Percentiles rank a stretch among this genome's conserved stretches.
Evolutionary conservation across 2,113 vertebrate genomes (phyloP).

Genomic region (Lontra canadensis): DNA sequence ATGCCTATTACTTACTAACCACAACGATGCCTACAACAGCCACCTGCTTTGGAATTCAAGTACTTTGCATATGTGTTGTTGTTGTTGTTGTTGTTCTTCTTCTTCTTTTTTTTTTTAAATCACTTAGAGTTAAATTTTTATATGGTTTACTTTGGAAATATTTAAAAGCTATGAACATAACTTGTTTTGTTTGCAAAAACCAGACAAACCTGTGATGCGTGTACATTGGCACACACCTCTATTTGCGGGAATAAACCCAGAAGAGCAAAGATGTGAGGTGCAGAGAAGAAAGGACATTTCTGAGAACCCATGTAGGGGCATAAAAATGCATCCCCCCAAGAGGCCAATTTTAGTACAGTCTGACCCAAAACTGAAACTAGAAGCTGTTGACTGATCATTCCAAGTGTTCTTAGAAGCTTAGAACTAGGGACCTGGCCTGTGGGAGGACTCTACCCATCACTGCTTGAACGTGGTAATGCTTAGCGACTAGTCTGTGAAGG

Average conservation of each 20-base stretch:
- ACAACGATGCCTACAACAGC: background rate
- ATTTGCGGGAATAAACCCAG: background rate
- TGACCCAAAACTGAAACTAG: background rate
- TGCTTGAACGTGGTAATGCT: background rate
- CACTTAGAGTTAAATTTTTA: background rate
- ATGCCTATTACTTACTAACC: background rate
- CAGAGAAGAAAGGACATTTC: background rate
- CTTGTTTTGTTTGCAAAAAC: background rate
- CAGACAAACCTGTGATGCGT: background rate
- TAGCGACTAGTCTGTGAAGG: background rate
- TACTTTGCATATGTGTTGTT: background rate
- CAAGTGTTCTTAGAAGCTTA: background rate
- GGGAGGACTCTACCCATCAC: accelerated
- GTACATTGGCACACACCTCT: no score
- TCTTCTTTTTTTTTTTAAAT: background rate
- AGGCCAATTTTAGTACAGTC: background rate
- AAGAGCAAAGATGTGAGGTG: background rate
- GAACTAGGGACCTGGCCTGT: background rate
- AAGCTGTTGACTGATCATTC: background rate
- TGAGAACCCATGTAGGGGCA: background rate
- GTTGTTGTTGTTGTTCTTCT: background rate
- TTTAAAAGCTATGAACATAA: background rate
- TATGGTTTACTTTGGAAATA: conserved; percentile 5
- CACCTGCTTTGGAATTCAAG: background rate
- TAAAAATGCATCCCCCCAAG: background rate